These are phyloP conservation scores for Monoplex corrugatus DNA, from an alignment of 2,888 invertebrate genomes.

Conservation along the genomic window DNA sequence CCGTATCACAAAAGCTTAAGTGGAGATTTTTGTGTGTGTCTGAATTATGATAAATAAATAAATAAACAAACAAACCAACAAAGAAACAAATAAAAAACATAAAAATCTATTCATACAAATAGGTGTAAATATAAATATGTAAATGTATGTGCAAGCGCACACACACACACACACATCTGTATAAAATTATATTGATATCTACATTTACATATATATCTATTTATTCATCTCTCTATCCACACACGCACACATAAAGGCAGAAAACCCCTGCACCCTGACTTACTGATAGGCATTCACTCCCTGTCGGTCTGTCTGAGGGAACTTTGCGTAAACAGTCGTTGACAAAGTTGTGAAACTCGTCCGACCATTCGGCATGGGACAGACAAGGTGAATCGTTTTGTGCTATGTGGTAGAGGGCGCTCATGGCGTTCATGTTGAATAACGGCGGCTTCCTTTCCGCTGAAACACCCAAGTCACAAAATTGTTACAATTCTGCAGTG, in stretches of 20 bases:
- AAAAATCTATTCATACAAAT: too few species aligned
- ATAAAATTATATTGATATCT: too few species aligned
- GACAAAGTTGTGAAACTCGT: constrained; percentile 95
- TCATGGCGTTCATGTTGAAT: constrained; percentile 99
- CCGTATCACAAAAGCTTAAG: too few species aligned
- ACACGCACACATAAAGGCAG: neutral
- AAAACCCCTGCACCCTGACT: constrained; percentile 40
- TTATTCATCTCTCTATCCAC: neutral
- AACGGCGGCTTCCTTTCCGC: constrained; percentile 98
- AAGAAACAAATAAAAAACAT: too few species aligned
- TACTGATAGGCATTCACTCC: constrained; percentile 88
- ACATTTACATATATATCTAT: too few species aligned
- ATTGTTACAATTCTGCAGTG: neutral
- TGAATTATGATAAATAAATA: too few species aligned
- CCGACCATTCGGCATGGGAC: constrained; percentile 84
- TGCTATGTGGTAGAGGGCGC: constrained; percentile 99
- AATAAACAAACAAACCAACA: too few species aligned
- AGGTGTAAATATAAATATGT: too few species aligned
- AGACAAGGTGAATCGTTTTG: constrained; percentile 98
- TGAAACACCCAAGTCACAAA: constrained; percentile 75
- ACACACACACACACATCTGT: neutral
- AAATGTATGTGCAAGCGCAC: too few species aligned
- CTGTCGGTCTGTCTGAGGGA: constrained; percentile 93
- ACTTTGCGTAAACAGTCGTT: constrained; percentile 97
- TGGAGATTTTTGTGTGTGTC: too few species aligned